Evolutionary conservation across 2,113 vertebrate genomes (phyloP).

Genomic region (Marmota flaviventris): DNA sequence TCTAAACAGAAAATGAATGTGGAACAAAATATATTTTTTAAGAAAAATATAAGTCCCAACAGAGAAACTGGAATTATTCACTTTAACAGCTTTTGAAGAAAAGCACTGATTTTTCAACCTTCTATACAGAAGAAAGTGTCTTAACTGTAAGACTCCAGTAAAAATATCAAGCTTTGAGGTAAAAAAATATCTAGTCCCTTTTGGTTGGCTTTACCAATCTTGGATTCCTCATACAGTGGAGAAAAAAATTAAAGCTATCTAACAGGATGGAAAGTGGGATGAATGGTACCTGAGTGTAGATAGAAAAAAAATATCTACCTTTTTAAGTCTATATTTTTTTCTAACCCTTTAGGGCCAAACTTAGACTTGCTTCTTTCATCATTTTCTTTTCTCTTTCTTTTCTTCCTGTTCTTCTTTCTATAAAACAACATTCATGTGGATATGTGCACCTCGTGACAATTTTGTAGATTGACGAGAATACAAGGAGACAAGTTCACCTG

Average conservation of each 20-base stretch:
- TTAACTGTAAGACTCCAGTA: conserved; percentile 42
- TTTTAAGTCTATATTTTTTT: neutral
- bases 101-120: neutral
- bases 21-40: neutral
- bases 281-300: neutral
- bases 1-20: neutral
- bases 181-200: conserved; percentile 30
- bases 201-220: neutral
- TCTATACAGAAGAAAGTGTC: conserved; percentile 3
- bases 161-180: conserved; percentile 22
- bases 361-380: conserved; percentile 42
- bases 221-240: neutral
- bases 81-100: conserved; percentile 29
- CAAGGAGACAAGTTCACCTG: conserved; percentile 91
- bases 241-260: neutral
- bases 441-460: conserved; percentile 38
- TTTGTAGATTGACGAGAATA: conserved; percentile 91
- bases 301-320: conserved; percentile 47
- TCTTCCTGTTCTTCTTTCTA: neutral
- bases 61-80: conserved; percentile 40
- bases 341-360: neutral
- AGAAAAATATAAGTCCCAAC: neutral
- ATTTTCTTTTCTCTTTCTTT: conserved; percentile 33
- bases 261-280: neutral
- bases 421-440: neutral